Evolutionary conservation across 2,113 vertebrate genomes (phyloP).

Genomic region (Zosterops lateralis): DNA sequence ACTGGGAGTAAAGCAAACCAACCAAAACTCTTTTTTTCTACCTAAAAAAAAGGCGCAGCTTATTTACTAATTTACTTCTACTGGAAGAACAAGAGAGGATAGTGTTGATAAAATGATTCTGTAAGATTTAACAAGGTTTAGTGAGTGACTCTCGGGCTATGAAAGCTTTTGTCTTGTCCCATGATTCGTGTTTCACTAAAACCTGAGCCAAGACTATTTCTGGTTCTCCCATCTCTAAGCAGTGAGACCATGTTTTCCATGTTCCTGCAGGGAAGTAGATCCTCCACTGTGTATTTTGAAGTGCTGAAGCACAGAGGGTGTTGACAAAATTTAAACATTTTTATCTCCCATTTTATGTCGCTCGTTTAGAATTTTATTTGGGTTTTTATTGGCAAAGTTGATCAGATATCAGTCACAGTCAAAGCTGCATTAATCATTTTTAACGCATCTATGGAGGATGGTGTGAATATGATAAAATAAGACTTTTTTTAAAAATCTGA

Average conservation of each 20-base stretch:
- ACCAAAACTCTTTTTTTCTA: accelerated
- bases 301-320: conserved; percentile 11
- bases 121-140: neutral
- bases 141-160: neutral
- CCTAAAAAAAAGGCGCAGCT: neutral
- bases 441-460: conserved; percentile 73
- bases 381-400: conserved; percentile 62
- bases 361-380: conserved; percentile 49
- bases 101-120: neutral
- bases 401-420: conserved; percentile 72
- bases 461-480: conserved; percentile 81
- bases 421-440: conserved; percentile 78
- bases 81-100: neutral
- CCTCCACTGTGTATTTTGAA: neutral
- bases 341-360: conserved; percentile 35
- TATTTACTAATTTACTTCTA: neutral
- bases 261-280: neutral
- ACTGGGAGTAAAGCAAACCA: neutral
- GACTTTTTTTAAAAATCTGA: conserved; percentile 75
- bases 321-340: conserved; percentile 50
- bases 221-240: neutral
- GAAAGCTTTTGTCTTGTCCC: conserved; percentile 1
- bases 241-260: neutral
- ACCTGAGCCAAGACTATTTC: conserved; percentile 28
- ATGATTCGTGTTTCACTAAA: neutral